These are phyloP conservation scores for Leptosomus discolor DNA, from an alignment of 2,113 vertebrate species.

Conservation along the genomic window DNA sequence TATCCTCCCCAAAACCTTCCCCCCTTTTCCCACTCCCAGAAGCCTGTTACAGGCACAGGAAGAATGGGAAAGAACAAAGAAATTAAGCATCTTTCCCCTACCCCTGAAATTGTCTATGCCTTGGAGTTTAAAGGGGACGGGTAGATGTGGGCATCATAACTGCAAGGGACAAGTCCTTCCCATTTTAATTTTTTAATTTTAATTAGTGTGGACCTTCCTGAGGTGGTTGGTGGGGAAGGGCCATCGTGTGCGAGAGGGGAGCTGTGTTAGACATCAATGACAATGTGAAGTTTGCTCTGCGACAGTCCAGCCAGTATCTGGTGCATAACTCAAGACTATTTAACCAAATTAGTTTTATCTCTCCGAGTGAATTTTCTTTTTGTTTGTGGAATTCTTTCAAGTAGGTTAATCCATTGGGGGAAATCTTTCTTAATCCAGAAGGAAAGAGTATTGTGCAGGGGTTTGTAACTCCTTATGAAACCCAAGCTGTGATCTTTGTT, in stretches of 20 bases:
- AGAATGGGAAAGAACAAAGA: not conserved
- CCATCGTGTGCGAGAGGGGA: not conserved
- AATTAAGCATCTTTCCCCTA: not conserved
- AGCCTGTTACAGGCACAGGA: not conserved
- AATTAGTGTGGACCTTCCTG: not conserved
- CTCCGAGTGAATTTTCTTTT: slow-evolving; percentile 2
- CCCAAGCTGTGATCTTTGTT: not conserved
- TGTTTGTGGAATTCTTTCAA: slow-evolving; percentile 40
- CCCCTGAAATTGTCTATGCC: not conserved
- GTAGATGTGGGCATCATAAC: not conserved
- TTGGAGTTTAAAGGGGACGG: not conserved
- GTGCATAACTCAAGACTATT: not conserved
- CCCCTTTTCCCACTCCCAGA: not conserved
- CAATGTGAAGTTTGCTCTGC: slow-evolving; percentile 16
- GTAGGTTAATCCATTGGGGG: slow-evolving; percentile 31
- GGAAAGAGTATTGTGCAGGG: not conserved
- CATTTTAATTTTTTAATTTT: not conserved
- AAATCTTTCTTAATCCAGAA: slow-evolving; percentile 34
- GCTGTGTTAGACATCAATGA: not conserved
- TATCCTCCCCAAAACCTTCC: not conserved
- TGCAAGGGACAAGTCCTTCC: not conserved
- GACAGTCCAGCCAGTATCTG: slow-evolving; percentile 20
- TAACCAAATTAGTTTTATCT: slow-evolving; percentile 10
- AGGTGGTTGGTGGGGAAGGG: not conserved
- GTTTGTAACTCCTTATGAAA: not conserved